These are phyloP conservation scores for Falco cherrug DNA, from an alignment of 2,797 vertebrate species.

Conservation along the genomic window DNA sequence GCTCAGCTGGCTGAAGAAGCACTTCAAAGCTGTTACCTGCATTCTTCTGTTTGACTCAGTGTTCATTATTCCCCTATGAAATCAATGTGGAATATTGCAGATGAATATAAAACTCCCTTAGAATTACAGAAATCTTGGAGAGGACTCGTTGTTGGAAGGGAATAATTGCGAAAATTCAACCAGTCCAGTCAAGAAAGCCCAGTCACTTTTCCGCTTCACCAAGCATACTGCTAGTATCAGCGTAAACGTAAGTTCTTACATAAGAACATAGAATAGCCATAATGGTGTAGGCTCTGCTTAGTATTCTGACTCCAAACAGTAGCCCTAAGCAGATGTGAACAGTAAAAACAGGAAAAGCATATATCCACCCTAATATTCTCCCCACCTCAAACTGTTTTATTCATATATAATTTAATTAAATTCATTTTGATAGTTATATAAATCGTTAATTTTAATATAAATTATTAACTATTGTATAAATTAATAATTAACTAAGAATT, in stretches of 20 bases:
- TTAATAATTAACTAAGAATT: neutral
- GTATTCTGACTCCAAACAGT: neutral
- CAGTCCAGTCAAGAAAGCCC: neutral
- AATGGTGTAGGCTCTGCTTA: neutral
- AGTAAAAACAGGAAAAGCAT: neutral
- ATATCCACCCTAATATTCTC: neutral
- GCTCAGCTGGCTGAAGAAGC: neutral
- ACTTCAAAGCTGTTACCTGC: neutral
- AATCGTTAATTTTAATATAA: neutral
- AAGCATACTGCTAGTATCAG: neutral
- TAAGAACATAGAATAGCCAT: neutral
- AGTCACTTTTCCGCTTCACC: neutral
- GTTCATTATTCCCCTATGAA: neutral
- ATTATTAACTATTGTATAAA: neutral
- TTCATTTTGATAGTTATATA: neutral
- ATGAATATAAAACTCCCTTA: neutral
- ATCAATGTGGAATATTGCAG: neutral
- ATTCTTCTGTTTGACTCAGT: neutral
- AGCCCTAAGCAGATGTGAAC: neutral
- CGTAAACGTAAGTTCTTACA: neutral
- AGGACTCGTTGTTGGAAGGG: neutral
- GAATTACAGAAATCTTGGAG: neutral
- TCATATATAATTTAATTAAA: neutral
- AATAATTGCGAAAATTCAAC: neutral
- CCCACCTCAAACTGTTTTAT: neutral